phyloP scores from a whole-genome alignment of 2,113 vertebrate genomes.

The Gyps fulvus region DNA sequence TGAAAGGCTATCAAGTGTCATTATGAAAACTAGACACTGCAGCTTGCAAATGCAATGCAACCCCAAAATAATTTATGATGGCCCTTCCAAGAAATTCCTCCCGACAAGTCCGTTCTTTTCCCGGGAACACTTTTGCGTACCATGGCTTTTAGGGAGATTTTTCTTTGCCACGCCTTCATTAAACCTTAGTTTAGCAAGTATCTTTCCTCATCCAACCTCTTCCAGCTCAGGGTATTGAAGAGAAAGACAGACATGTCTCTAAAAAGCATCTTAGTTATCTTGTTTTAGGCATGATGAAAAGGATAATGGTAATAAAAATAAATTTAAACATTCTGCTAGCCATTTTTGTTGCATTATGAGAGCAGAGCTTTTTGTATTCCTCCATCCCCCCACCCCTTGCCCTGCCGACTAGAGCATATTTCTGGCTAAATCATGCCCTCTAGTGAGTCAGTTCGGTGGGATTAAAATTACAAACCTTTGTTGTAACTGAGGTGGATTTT shows the following conservation, averaged over 20 bases:
- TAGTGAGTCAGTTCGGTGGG: slow-evolving; percentile 19
- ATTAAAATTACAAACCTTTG: neutral
- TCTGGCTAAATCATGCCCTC: slow-evolving; percentile 72
- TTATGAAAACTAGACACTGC: neutral
- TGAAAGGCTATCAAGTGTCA: neutral
- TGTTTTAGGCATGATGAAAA: slow-evolving; percentile 44
- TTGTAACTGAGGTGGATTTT: accelerated
- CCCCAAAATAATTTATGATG: neutral
- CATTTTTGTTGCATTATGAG: slow-evolving; percentile 6
- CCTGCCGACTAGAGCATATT: neutral
- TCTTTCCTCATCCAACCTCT: neutral
- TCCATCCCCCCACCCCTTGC: neutral
- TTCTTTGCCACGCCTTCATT: neutral
- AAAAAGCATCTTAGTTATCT: neutral
- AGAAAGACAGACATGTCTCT: neutral
- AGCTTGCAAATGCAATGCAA: neutral
- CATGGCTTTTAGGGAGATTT: neutral
- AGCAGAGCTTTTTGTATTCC: neutral
- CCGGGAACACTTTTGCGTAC: neutral
- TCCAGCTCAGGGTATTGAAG: neutral
- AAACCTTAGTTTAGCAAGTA: neutral
- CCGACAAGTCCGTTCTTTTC: neutral
- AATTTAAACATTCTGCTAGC: slow-evolving; percentile 9
- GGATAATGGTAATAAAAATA: slow-evolving; percentile 37
- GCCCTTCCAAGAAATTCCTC: neutral